These are phyloP conservation scores for Arothron firmamentum DNA, from an alignment of 2,113 vertebrate species.

Conservation along the genomic window DNA sequence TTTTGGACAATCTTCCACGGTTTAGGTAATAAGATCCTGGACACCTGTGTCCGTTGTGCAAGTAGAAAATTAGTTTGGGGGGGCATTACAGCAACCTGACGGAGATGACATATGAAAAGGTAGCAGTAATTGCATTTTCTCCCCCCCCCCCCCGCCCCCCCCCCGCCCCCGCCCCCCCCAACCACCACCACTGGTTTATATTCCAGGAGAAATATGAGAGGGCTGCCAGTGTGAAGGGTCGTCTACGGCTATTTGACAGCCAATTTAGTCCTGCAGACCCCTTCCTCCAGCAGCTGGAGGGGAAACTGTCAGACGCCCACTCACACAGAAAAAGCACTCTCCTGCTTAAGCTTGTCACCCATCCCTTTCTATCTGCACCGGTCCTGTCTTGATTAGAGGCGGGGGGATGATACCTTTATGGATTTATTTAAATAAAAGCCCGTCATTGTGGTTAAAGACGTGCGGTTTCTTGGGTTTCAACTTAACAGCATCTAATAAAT, in stretches of 20 bases:
- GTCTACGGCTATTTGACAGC: slow-evolving; percentile 56
- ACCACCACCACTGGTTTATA: slow-evolving; percentile 40
- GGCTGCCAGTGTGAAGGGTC: slow-evolving; percentile 34
- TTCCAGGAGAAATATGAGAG: slow-evolving; percentile 57
- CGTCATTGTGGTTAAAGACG: neutral
- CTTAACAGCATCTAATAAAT: neutral
- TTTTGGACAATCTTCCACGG: slow-evolving; percentile 27
- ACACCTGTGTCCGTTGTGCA: slow-evolving; percentile 33
- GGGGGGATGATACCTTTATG: too few species aligned
- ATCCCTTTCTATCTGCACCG: slow-evolving; percentile 12
- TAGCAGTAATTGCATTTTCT: slow-evolving; percentile 54
- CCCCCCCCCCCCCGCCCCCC: neutral
- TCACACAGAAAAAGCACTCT: slow-evolving; percentile 26
- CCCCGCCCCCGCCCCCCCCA: neutral
- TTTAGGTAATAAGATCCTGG: slow-evolving; percentile 35
- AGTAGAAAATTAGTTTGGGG: slow-evolving; percentile 44
- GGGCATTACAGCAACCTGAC: slow-evolving; percentile 56
- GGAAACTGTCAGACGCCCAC: slow-evolving; percentile 42
- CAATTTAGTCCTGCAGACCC: slow-evolving; percentile 58
- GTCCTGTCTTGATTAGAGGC: slow-evolving; percentile 25
- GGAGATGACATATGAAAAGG: slow-evolving; percentile 46
- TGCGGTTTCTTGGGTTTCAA: slow-evolving; percentile 24
- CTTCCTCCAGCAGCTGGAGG: slow-evolving; percentile 27
- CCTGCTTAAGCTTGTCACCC: slow-evolving; percentile 12
- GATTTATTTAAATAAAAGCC: too few species aligned